Conservation (phyloP, 1,140 invertebrate genomes). For the Ceratitis capitata region DNA sequence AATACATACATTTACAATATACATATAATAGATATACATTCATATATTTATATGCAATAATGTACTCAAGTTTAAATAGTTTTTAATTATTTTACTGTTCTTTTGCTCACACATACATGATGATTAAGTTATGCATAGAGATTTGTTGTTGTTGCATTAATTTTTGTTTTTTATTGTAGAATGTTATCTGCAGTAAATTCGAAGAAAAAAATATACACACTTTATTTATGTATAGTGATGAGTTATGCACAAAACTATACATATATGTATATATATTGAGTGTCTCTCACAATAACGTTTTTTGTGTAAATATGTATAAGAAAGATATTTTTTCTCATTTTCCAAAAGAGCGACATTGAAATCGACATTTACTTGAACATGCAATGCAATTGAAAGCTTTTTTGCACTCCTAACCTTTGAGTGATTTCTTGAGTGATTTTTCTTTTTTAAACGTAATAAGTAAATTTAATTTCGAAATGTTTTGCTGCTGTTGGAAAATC, state of each 20-base stretch:
- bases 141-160: not conserved
- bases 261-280: not conserved
- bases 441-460: not conserved
- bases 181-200: not conserved
- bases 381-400: not conserved
- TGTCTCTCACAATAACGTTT: not conserved
- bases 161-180: not conserved
- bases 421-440: not conserved
- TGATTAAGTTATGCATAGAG: no score
- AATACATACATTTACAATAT: conserved; percentile 24
- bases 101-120: no score
- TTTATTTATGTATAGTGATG: not conserved
- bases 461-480: not conserved
- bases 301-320: not conserved
- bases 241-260: not conserved
- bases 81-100: no score
- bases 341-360: not conserved
- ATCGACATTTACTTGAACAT: not conserved
- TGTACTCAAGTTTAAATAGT: not conserved
- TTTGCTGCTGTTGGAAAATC: not conserved
- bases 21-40: conserved; percentile 13
- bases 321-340: not conserved
- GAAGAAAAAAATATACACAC: no score
- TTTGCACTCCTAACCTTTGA: not conserved
- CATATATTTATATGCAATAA: not conserved